These are phyloP conservation scores for Paradoxurus hermaphroditus DNA, from an alignment of 2,113 vertebrate species.

Conservation along the genomic window DNA sequence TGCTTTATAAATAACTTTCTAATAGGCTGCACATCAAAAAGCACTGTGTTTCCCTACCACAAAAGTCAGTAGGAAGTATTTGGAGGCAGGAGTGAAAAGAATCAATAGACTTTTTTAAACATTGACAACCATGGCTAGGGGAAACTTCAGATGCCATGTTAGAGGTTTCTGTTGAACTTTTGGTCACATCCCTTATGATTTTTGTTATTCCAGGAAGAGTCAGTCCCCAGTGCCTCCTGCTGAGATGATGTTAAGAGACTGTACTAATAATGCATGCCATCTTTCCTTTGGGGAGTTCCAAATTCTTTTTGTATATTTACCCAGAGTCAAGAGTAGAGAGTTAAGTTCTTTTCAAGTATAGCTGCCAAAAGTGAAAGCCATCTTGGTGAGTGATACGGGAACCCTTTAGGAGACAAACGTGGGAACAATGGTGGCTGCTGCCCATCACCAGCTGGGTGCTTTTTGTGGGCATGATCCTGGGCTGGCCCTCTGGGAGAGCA, in stretches of 20 bases:
- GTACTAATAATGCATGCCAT: not conserved
- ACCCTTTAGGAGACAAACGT: not conserved
- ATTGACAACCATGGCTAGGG: not conserved
- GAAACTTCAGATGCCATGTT: not conserved
- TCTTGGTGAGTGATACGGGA: not conserved
- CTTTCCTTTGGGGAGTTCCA: not conserved
- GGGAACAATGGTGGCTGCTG: not conserved
- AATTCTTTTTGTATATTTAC: not conserved
- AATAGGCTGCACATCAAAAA: not conserved
- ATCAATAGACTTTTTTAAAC: not conserved
- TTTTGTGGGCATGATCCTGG: not conserved
- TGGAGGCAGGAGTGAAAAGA: not conserved
- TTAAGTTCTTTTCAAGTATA: not conserved
- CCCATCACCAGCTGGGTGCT: not conserved
- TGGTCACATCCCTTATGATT: not conserved
- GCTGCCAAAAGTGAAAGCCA: not conserved
- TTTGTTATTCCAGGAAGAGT: not conserved
- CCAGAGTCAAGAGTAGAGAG: not conserved
- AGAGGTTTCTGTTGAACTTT: not conserved
- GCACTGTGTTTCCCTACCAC: constrained; percentile 16
- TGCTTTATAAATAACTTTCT: constrained; percentile 39
- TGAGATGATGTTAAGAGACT: not conserved
- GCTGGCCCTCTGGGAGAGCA: not conserved
- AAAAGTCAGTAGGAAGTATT: constrained; percentile 21
- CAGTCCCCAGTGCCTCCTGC: accelerated